Evolutionary conservation across 2,888 invertebrate genomes (phyloP).

Genomic region (Agelastica alni): DNA sequence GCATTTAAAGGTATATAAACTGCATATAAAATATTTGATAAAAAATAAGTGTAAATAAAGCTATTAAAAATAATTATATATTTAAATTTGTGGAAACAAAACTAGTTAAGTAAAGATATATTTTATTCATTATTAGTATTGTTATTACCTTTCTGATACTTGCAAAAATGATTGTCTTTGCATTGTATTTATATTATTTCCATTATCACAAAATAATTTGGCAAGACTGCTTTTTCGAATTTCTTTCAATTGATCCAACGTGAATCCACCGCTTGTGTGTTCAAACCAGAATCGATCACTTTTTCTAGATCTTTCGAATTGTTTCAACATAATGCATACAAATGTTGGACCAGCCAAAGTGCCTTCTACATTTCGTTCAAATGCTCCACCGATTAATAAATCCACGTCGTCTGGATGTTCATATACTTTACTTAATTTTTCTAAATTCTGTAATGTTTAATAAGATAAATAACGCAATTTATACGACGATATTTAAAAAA

Average conservation of each 20-base stretch:
- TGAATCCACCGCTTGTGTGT: constrained; percentile 67
- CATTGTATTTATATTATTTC: constrained; percentile 71
- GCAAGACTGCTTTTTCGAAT: constrained; percentile 77
- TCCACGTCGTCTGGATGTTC: constrained; percentile 80
- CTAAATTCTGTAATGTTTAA: constrained; percentile 68
- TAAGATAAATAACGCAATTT: no score
- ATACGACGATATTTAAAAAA: no score
- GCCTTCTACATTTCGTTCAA: constrained; percentile 75
- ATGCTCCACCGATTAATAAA: constrained; percentile 77
- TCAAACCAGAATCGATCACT: constrained; percentile 88
- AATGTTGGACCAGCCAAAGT: constrained; percentile 83
- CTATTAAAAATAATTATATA: no score
- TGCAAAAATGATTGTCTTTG: no score
- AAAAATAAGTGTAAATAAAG: no score
- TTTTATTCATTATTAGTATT: no score
- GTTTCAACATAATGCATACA: constrained; percentile 81
- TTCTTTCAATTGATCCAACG: constrained; percentile 75
- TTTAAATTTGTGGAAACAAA: no score
- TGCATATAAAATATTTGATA: no score
- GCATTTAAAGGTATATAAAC: no score
- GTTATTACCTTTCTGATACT: no score
- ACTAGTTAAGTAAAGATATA: no score
- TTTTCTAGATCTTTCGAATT: constrained; percentile 80
- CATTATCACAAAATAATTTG: constrained; percentile 78
- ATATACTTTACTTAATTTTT: constrained; percentile 66